phyloP scores from a whole-genome alignment of 64 coral and sea anemone genomes.

The Stichodactyla helianthus region DNA sequence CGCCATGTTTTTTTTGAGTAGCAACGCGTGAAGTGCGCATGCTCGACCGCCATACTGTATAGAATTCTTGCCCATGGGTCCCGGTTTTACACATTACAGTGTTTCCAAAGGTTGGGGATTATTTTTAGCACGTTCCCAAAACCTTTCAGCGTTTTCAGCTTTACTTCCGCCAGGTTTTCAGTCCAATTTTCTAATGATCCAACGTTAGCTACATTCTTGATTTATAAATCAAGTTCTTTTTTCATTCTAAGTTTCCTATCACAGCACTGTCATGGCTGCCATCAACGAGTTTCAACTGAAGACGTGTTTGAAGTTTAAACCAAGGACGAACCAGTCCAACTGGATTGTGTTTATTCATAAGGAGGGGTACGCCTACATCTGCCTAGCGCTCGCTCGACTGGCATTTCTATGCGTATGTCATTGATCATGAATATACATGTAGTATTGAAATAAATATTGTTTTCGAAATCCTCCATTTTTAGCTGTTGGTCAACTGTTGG shows the following conservation, averaged over 20 bases:
- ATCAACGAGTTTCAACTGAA: slow-evolving; percentile 50
- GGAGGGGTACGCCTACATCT: slow-evolving; percentile 29
- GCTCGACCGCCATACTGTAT: too few relatives aligned
- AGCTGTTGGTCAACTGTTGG: slow-evolving; percentile 79
- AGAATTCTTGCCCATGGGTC: too few relatives aligned
- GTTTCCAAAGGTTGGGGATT: too few relatives aligned
- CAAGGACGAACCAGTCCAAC: slow-evolving; percentile 46
- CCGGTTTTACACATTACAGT: too few relatives aligned
- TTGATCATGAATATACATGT: too few relatives aligned
- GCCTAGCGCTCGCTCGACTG: not conserved
- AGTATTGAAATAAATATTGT: not conserved
- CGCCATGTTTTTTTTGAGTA: too few relatives aligned
- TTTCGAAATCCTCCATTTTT: not conserved
- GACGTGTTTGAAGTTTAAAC: slow-evolving; percentile 54
- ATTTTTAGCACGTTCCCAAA: too few relatives aligned
- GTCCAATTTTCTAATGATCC: too few relatives aligned
- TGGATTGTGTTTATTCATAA: slow-evolving; percentile 66
- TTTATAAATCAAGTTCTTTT: not conserved
- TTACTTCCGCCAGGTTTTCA: too few relatives aligned
- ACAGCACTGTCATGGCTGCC: slow-evolving; percentile 35
- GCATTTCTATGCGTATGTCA: not conserved
- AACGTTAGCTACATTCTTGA: too few relatives aligned
- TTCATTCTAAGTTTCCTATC: slow-evolving; percentile 5
- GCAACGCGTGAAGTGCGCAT: too few relatives aligned
- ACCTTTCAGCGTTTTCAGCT: too few relatives aligned